Base-by-base conservation (phyloP, 2,888 invertebrate species). In the Xanthorhoe spadicearia region DNA sequence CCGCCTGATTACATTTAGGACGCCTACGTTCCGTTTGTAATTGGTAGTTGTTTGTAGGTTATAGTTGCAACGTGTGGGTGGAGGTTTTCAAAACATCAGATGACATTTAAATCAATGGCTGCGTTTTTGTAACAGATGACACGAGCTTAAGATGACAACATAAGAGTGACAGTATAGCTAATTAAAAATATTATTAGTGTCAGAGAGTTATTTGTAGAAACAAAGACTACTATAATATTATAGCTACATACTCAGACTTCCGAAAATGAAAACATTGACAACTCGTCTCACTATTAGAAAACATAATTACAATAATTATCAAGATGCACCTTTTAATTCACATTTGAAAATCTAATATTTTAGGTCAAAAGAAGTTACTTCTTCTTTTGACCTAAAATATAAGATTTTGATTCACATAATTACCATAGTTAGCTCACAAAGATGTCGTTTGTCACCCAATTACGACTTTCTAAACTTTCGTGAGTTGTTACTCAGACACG, bases 11-110 rank as follows among this genome's bases (percentile, higher is more conserved):
- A 46, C 58, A 70, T 66, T 32, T 69, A 63, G 50, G 65, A 66
- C 74, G 65, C 74, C 71, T 56, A 57, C 69, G 55, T 51, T 23
- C 17, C 17, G 63, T 43, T 7, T 15, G 61, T 67, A 63, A 63
- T 67, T 62, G 53, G 18, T 53, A 43, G 23, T 23, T 3, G 23
- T 23, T 23, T 23, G 23, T 23, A 15, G 63, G 17, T 53, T 60
- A 9, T 23, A 6, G 32, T 7, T 46, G 49, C 15, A 38, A 10
- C 7, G 17, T 13, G 53, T 51, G 67, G 63, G 64, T 46, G 52
- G 48, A 57, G 9, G 52, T 61, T 67, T 56, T 46, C 56, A 67
- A 67, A 67, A 53, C 61, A 53, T 28, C 48, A 35, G 23, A 48
- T 61, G 57, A 18, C 61, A 66, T 66, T 61, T 61, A 43, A 61